phyloP scores from a whole-genome alignment of 2,113 vertebrate genomes.

The Anas platyrhynchos region DNA sequence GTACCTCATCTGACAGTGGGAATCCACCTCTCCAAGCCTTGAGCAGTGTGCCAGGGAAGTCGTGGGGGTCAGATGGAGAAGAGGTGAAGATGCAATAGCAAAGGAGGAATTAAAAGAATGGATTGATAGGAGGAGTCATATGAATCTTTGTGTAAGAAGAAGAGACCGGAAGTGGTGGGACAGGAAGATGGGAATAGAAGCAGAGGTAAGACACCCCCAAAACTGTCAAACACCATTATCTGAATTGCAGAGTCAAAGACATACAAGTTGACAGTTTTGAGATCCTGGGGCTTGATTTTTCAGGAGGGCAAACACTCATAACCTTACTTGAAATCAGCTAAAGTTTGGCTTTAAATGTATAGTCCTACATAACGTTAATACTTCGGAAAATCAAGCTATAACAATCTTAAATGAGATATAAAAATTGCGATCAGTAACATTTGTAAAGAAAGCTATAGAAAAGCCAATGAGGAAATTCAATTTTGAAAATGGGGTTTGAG shows the following conservation, averaged over 20 bases:
- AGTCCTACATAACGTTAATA: background rate
- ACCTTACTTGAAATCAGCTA: background rate
- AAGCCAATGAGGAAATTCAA: slow-evolving; percentile 57
- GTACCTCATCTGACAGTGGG: background rate
- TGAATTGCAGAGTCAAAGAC: background rate
- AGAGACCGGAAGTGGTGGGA: background rate
- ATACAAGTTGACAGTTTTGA: background rate
- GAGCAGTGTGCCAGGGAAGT: background rate
- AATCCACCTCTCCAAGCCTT: background rate
- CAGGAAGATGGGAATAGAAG: background rate
- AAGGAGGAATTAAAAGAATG: background rate
- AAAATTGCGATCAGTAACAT: slow-evolving; percentile 61
- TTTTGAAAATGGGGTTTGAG: slow-evolving; percentile 66
- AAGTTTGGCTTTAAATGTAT: background rate
- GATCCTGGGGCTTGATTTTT: background rate
- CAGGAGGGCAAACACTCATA: background rate
- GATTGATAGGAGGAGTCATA: background rate
- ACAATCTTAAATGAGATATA: slow-evolving; percentile 44
- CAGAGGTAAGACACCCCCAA: background rate
- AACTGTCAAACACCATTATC: background rate
- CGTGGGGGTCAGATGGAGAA: background rate
- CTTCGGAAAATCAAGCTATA: slow-evolving; percentile 39
- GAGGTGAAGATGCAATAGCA: background rate
- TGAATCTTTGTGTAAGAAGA: background rate
- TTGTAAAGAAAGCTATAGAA: slow-evolving; percentile 51